Base-by-base conservation (phyloP, 2,888 invertebrate species). In the Gortyna flavago region DNA sequence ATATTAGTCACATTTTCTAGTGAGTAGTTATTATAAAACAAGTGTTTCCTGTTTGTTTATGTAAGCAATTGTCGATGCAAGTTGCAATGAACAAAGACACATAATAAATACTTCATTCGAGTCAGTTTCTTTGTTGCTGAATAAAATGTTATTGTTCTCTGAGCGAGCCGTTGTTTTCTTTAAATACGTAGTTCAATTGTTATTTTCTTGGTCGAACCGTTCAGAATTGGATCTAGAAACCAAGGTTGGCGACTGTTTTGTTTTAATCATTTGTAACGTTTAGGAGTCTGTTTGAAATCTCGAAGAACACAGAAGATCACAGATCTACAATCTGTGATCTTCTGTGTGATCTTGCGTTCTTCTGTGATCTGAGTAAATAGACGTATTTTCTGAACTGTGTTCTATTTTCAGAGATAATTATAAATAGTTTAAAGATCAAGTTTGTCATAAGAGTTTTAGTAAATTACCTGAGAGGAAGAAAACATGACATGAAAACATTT, bases 41-140 rank as follows among this genome's bases (percentile, higher is more conserved):
- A 85, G 89, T 86, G 83, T 87, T 91, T 90, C 90, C 90, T 89
- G 91, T 88, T 90, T 89, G 80, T 88, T 87, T 86, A 87, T 85
- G 79, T 86, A 84, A 80, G 79, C 75, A 79, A 72, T 88, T 85
- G 85, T 86, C 84, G 84, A 83, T 88, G 87, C 83, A 85, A 77
- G 66, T 82, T 83, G 83, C 82, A 84, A 76, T 85, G 88, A 89
- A 92, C 91, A 92, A 92, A 92, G 91, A 90, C 86, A 87, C 83
- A 80, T 85, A 85, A 87, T 85, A 87, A 87, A 86, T 83, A 81
- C 85, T 83, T 83, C 86, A 88, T 90, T 87, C 87, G 86, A 87
- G 87, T 88, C 83, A 89, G 82, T 78, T 90, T 90, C 92, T 92
- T 93, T 92, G 91, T 92, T 87, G 88, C 86, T 88, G 82, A 80